These are phyloP conservation scores for Ectobius pallidus DNA, from an alignment of 2,888 invertebrate species.

Conservation along the genomic window DNA sequence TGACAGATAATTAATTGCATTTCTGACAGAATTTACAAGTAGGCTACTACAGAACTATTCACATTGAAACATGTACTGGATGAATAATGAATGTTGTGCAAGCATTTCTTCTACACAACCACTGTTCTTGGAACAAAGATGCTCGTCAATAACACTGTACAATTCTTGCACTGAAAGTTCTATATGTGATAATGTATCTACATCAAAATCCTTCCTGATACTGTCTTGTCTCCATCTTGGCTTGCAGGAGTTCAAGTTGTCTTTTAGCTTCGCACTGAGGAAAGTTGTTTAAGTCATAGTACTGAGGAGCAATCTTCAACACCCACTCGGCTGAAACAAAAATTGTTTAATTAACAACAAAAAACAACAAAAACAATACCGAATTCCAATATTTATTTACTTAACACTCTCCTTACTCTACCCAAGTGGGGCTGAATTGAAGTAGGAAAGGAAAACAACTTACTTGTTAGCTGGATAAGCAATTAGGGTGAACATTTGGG, in stretches of 20 bases:
- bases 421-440: neutral
- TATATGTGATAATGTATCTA: neutral
- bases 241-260: conserved; percentile 86
- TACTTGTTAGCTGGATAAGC: no score
- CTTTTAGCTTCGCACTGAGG: conserved; percentile 96
- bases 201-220: conserved; percentile 84
- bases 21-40: no score
- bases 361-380: no score
- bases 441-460: neutral
- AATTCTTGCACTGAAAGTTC: neutral
- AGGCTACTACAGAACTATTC: no score
- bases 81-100: no score
- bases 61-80: no score
- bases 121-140: neutral
- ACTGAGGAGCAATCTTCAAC: conserved; percentile 93
- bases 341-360: no score
- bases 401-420: no score
- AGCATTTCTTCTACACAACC: neutral
- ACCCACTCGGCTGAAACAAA: conserved; percentile 87
- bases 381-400: neutral
- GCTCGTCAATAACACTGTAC: conserved; percentile 13
- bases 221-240: conserved; percentile 83
- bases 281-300: conserved; percentile 98
- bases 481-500: no score
- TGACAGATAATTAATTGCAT: no score